phyloP scores from a whole-genome alignment of 2,888 invertebrate species.

The Deilephila elpenor region DNA sequence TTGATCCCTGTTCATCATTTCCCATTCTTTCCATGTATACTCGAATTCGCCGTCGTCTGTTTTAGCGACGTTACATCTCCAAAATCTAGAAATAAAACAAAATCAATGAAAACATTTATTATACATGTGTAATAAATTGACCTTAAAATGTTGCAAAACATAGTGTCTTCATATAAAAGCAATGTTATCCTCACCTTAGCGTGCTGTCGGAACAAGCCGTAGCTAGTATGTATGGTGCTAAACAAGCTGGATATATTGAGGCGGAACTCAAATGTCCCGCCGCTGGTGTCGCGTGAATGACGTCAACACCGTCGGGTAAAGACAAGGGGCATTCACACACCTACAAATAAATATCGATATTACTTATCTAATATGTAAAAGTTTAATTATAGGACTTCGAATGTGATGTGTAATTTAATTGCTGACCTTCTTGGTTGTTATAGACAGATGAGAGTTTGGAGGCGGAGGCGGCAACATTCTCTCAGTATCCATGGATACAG shows the following conservation, averaged over 20 bases:
- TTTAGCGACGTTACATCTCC: slow-evolving; percentile 90
- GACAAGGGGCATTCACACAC: slow-evolving; percentile 94
- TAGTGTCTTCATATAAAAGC: not conserved
- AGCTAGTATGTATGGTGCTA: slow-evolving; percentile 97
- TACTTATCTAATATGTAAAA: not conserved
- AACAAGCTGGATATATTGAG: slow-evolving; percentile 99
- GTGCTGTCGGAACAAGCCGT: slow-evolving; percentile 98
- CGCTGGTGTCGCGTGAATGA: slow-evolving; percentile 96
- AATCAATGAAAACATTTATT: not conserved
- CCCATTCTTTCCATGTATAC: slow-evolving; percentile 95
- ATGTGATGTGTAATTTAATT: not conserved
- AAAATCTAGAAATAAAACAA: slow-evolving; percentile 85
- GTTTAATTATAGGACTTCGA: too few species aligned
- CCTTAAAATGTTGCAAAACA: not conserved
- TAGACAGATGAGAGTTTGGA: slow-evolving; percentile 88
- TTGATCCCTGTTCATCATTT: slow-evolving; percentile 91
- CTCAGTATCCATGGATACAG: slow-evolving; percentile 75
- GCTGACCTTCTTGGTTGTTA: slow-evolving; percentile 93
- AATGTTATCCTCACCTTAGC: slow-evolving; percentile 79
- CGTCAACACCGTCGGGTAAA: slow-evolving; percentile 95
- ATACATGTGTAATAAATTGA: not conserved
- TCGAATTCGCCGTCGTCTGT: slow-evolving; percentile 75
- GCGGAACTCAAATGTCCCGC: slow-evolving; percentile 99
- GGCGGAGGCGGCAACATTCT: slow-evolving; percentile 74
- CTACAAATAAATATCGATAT: slow-evolving; percentile 58